Base-by-base conservation (phyloP, 2,797 vertebrate genomes). In the Eleutherodactylus coqui region DNA sequence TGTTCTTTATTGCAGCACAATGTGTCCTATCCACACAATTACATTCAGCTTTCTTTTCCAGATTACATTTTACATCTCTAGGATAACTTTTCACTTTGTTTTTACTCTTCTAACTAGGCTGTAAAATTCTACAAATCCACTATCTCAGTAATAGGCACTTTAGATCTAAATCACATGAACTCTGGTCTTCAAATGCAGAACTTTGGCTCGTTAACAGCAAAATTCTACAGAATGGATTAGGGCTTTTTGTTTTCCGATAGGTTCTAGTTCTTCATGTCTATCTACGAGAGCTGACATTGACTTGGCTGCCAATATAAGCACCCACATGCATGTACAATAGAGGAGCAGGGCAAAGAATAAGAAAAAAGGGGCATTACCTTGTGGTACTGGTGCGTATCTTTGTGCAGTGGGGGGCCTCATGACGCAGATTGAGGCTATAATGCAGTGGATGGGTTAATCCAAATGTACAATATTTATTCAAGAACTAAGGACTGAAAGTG, bases 41-140 rank as follows among this genome's bases (percentile, higher is more conserved):
- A 73, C 13, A 73, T 73, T 45, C 4, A 45, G 38, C 27, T 45
- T 45, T 67, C 62, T 67, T 34, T 69, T 69, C 34, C 69, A 45
- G 69, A 43, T 73, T 14, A 73, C 11, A 43, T 45, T 73, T 43
- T 27, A 9, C 24, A 16, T 73, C 41, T n/a, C 41, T 45, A n/a
- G 3, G 24, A 73, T 45, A 73, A 73, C 69, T 73, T 73, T 45
- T 13, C 24, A 2, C 24, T 73, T 4, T 27, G 41, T 24, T 45
- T 43, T 73, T 73, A 45, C 45, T 73, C 69, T 45, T 72, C 45
- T 43, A 73, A 73, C 69, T 41, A 70, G 67, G 67, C 36, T 70
- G 19, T 21, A 70, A 70, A 70, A 36, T 19, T 21, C 14, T 64
- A 36, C 32, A 36, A 69, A 69, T 5, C 36, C 4, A 27, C 21